phyloP scores from a whole-genome alignment of 2,113 vertebrate species.

The Onychostoma macrolepis region DNA sequence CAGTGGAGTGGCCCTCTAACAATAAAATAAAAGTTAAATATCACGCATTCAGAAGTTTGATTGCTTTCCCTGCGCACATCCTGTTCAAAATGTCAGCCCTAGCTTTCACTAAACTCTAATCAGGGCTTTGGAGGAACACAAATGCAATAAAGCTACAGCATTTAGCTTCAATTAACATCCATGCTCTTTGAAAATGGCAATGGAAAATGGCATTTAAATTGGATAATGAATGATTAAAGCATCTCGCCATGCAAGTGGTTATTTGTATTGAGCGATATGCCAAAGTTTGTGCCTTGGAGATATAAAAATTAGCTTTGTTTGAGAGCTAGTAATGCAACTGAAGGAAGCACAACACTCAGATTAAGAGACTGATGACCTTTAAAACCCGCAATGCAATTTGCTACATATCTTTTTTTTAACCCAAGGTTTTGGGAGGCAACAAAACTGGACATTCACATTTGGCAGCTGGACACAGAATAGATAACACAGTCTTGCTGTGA shows the following conservation, averaged over 20 bases:
- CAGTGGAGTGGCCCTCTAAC: neutral
- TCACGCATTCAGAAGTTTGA: slow-evolving; percentile 38
- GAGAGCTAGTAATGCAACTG: slow-evolving; percentile 17
- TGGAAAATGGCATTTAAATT: slow-evolving; percentile 57
- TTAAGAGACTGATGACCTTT: slow-evolving; percentile 59
- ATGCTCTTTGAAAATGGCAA: slow-evolving; percentile 52
- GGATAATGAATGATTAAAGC: slow-evolving; percentile 58
- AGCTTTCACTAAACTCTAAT: slow-evolving; percentile 41
- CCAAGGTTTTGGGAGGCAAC: neutral
- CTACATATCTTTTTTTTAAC: slow-evolving; percentile 1
- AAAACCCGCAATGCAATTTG: slow-evolving; percentile 44
- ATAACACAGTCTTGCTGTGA: neutral
- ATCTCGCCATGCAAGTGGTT: slow-evolving; percentile 24
- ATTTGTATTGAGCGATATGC: slow-evolving; percentile 54
- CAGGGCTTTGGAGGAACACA: slow-evolving; percentile 43
- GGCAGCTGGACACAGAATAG: slow-evolving; percentile 2
- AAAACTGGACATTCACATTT: slow-evolving; percentile 1
- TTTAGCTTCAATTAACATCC: slow-evolving; percentile 55
- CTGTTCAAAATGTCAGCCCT: slow-evolving; percentile 34
- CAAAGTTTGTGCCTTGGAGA: slow-evolving; percentile 48
- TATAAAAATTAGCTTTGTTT: slow-evolving; percentile 40
- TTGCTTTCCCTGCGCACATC: slow-evolving; percentile 18
- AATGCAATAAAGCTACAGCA: slow-evolving; percentile 53
- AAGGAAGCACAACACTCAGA: slow-evolving; percentile 25
- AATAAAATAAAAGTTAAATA: slow-evolving; percentile 40